phyloP scores from a whole-genome alignment of 2,113 vertebrate genomes.

The Lagenorhynchus albirostris region DNA sequence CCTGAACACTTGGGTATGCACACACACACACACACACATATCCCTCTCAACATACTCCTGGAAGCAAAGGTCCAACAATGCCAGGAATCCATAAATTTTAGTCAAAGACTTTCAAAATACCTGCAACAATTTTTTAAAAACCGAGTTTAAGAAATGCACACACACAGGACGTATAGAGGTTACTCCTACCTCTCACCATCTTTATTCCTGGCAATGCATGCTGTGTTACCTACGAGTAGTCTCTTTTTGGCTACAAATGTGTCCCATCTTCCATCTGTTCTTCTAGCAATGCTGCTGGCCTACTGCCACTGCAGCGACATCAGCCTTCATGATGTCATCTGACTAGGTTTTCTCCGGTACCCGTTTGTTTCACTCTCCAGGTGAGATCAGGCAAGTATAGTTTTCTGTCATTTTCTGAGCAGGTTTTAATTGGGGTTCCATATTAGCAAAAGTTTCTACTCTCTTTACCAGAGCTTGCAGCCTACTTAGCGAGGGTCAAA shows the following conservation, averaged over 20 bases:
- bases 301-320: slow-evolving; percentile 71
- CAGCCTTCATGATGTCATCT: slow-evolving; percentile 78
- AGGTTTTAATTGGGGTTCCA: slow-evolving; percentile 72
- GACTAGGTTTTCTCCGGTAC: slow-evolving; percentile 67
- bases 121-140: neutral
- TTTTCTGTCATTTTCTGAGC: slow-evolving; percentile 66
- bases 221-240: slow-evolving; percentile 72
- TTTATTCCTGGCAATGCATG: slow-evolving; percentile 73
- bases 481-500: slow-evolving; percentile 70
- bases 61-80: neutral
- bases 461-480: slow-evolving; percentile 78
- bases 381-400: slow-evolving; percentile 72
- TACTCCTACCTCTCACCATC: slow-evolving; percentile 56
- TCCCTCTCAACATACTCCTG: neutral
- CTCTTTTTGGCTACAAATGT: slow-evolving; percentile 76
- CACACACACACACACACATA: neutral
- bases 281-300: slow-evolving; percentile 71
- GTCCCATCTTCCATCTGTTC: slow-evolving; percentile 82
- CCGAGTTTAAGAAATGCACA: neutral
- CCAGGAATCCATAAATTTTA: neutral
- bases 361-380: slow-evolving; percentile 74
- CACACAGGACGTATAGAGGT: slow-evolving; percentile 62
- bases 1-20: neutral
- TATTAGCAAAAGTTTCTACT: slow-evolving; percentile 79
- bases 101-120: neutral